Evolutionary conservation across 2,888 invertebrate genomes (phyloP), one percentile per base, ranked within the genome.

Genomic region (Athalia circularis): DNA sequence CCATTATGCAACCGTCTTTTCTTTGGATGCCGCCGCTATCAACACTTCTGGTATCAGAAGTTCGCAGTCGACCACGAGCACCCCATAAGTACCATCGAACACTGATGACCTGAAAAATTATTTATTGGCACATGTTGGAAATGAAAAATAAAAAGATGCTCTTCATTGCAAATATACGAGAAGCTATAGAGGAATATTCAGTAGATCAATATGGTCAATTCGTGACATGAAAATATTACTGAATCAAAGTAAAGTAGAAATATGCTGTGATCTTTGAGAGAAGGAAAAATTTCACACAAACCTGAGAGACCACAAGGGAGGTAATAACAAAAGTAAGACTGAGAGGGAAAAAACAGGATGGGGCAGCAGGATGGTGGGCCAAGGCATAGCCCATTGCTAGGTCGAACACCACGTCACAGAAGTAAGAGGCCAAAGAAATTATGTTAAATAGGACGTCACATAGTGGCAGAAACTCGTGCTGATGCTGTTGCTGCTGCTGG

Each of bases 371-470:
- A 79, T 90, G 88, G 88, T 95, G 94, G 82, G 95, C 94, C 50
- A 97, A 92, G 45, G 96, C 96, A 90, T 96, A 97, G 65, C 95
- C 94, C 92, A 96, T 95, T 79, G 97, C 94, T 80, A 96, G 93
- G 90, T 97, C 96, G 90, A 97, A 97, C 6, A 97, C 96, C 81
- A 96, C 94, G 92, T 97, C 96, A 92, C 97, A 97, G 91, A 97
- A 97, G 90, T 97, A 97, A 45, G 96, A 96, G 79, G 96, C 96
- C 84, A 97, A 92, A 68, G 97, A 97, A 85, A 97, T 96, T 89
- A 97, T 95, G 91, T 97, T 97, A 92, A 97, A 97, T 68, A 97
- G 92, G 82, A 97, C 95, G 92, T 97, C 97, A 93, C 97, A 97
- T 89, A 97, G 93, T 84, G 97, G 97, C 91, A 97, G 93, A 91